Evolutionary conservation across 1,140 invertebrate genomes (phyloP).

Genomic region (Diachasmimorpha longicaudata): DNA sequence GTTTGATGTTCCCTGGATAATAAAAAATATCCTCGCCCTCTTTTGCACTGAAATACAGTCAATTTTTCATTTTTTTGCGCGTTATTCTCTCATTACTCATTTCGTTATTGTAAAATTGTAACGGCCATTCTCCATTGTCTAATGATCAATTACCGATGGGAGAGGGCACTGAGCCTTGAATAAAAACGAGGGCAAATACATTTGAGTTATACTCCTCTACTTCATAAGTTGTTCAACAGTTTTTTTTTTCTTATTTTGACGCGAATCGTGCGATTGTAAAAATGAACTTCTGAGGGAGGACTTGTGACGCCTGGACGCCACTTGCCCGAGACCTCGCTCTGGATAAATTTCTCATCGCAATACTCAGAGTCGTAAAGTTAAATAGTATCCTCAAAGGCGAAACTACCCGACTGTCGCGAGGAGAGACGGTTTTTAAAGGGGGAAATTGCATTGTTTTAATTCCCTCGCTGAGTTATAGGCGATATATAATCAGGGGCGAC

Average conservation of each 20-base stretch:
- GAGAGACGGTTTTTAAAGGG: neutral
- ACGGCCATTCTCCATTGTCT: constrained; percentile 3
- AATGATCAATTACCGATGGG: neutral
- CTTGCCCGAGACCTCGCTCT: constrained; percentile 33
- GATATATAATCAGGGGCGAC: neutral
- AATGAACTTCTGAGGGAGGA: neutral
- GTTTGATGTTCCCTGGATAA: neutral
- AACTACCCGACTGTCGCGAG: neutral
- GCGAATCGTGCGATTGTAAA: neutral
- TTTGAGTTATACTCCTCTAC: neutral
- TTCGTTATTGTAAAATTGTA: neutral
- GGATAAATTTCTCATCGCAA: constrained; percentile 23
- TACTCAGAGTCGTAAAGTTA: constrained; percentile 41
- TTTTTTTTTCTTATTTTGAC: neutral
- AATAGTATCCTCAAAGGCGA: constrained; percentile 33
- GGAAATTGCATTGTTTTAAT: neutral
- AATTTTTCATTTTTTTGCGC: neutral
- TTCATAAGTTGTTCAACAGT: neutral
- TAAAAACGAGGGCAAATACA: constrained; percentile 3
- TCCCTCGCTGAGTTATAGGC: neutral
- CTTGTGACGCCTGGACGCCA: neutral
- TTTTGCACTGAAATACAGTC: neutral
- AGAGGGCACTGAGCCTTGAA: neutral
- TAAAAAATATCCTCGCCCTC: constrained; percentile 8
- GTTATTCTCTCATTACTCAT: neutral